Percentiles rank a stretch among this genome's conserved stretches.
Conservation (phyloP, 2,113 vertebrate species). For the Laterallus jamaicensis region DNA sequence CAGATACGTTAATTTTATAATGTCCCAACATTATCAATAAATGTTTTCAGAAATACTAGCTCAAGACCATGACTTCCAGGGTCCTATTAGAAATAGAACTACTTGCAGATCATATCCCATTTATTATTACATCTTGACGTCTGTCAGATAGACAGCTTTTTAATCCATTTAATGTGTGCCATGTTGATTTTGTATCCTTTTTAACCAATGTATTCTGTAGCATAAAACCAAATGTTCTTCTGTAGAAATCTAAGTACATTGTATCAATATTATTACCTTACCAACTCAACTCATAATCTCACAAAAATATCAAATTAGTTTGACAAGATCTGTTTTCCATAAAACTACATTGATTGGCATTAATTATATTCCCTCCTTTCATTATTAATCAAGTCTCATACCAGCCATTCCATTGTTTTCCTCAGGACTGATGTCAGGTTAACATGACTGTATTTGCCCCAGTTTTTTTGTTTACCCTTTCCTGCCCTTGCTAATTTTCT, state of each 20-base stretch:
- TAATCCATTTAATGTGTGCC: background rate
- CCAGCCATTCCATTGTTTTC: slow-evolving; percentile 49
- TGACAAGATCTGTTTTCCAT: slow-evolving; percentile 64
- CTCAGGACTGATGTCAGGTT: slow-evolving; percentile 35
- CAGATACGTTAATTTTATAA: background rate
- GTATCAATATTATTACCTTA: slow-evolving; percentile 51
- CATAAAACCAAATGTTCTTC: slow-evolving; percentile 24
- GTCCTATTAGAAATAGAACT: background rate
- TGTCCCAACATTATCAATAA: background rate
- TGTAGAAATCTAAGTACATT: slow-evolving; percentile 9
- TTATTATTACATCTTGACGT: background rate
- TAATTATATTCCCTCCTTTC: slow-evolving; percentile 54
- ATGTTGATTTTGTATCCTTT: background rate
- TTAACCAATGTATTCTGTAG: background rate
- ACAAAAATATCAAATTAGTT: slow-evolving; percentile 67
- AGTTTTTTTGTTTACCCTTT: slow-evolving; percentile 49
- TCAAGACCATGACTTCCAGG: background rate
- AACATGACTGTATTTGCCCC: slow-evolving; percentile 10
- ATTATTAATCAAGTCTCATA: slow-evolving; percentile 37
- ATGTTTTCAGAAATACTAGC: background rate
- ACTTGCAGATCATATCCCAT: background rate
- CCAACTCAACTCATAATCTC: slow-evolving; percentile 49
- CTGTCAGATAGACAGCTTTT: background rate
- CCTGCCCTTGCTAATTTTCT: background rate
- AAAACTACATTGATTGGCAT: slow-evolving; percentile 55